Evolutionary conservation across 2,888 invertebrate genomes (phyloP).

Genomic region (Mythimna pallens): DNA sequence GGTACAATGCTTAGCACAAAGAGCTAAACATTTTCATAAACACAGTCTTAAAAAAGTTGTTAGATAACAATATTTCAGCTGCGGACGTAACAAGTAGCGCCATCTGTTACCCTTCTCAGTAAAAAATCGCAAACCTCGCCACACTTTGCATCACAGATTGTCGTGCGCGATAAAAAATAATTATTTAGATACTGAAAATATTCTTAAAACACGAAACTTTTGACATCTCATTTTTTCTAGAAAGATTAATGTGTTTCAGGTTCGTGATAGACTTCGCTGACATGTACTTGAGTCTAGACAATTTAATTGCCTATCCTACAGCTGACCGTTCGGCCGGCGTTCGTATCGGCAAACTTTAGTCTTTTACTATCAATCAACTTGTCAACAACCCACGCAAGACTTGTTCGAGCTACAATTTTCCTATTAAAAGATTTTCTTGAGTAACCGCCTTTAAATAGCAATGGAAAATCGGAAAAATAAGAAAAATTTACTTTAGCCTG

Average conservation of each 20-base stretch:
- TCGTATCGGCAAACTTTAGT: conserved; percentile 52
- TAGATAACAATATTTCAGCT: background rate
- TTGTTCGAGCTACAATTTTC: conserved; percentile 43
- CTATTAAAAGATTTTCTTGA: conserved; percentile 38
- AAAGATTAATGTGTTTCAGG: conserved; percentile 55
- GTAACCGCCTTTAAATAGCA: background rate
- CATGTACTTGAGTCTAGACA: conserved; percentile 48
- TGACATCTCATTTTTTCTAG: conserved; percentile 55
- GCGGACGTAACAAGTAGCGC: conserved; percentile 23
- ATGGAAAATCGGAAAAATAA: background rate
- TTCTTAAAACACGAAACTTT: conserved; percentile 31
- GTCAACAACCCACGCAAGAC: conserved; percentile 52
- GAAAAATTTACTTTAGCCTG: background rate
- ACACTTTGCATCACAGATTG: conserved; percentile 30
- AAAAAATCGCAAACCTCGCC: background rate
- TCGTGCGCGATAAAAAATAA: conserved; percentile 38
- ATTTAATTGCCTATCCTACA: conserved; percentile 57
- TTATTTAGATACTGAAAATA: conserved; percentile 41
- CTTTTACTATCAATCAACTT: conserved; percentile 61
- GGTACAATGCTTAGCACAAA: too few relatives aligned
- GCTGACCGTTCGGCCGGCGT: conserved; percentile 29
- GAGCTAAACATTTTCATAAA: background rate
- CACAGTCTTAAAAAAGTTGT: background rate
- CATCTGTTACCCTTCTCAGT: conserved; percentile 36
- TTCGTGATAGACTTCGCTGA: conserved; percentile 20